Evolutionary conservation across 2,888 invertebrate genomes (phyloP).

Genomic region (Apotomis turbidana): DNA sequence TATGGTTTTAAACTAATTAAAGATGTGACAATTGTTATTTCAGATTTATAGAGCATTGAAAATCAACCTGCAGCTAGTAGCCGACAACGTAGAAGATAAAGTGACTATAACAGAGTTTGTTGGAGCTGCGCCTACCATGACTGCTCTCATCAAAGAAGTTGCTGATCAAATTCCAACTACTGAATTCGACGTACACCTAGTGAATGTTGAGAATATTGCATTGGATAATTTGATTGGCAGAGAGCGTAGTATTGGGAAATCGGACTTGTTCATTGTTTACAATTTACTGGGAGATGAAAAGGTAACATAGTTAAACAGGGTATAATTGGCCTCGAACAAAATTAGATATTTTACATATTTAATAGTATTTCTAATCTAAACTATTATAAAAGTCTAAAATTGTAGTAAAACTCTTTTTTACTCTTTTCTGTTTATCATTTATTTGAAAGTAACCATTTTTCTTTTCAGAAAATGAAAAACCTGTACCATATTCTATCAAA

Average conservation of each 20-base stretch:
- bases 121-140: slow-evolving; percentile 46
- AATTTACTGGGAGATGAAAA: slow-evolving; percentile 54
- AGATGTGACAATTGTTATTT: slow-evolving; percentile 38
- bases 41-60: slow-evolving; percentile 57
- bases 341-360: no score
- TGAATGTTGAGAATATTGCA: slow-evolving; percentile 29
- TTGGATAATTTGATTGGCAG: slow-evolving; percentile 37
- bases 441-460: slow-evolving; percentile 12
- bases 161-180: slow-evolving; percentile 43
- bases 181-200: slow-evolving; percentile 39
- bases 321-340: no score
- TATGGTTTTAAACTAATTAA: no score
- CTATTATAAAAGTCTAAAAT: no score
- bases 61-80: slow-evolving; percentile 58
- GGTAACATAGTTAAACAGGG: slow-evolving; percentile 46
- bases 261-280: slow-evolving; percentile 55
- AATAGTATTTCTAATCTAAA: no score
- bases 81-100: slow-evolving; percentile 51
- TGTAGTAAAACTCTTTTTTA: no score
- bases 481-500: slow-evolving; percentile 49
- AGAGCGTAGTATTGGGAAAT: slow-evolving; percentile 42
- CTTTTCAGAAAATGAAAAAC: slow-evolving; percentile 58
- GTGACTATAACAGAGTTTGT: slow-evolving; percentile 49
- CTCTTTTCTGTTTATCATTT: background rate
- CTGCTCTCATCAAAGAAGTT: slow-evolving; percentile 48